Percentiles rank a stretch among this genome's conserved stretches.
phyloP scores from a whole-genome alignment of 1,140 invertebrate genomes.

The Probaryconus sp. region DNA sequence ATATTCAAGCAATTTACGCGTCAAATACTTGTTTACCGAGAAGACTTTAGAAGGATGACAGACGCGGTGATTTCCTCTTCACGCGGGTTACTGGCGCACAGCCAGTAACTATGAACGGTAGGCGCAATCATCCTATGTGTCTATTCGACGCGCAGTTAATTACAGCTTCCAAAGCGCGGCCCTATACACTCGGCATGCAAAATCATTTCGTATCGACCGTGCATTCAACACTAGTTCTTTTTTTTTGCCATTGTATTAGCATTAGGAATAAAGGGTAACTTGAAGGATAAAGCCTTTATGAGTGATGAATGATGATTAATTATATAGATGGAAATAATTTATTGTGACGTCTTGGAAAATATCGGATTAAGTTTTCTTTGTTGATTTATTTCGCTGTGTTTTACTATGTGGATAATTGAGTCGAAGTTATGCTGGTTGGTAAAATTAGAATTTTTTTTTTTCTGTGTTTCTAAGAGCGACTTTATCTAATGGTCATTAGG shows the following conservation, averaged over 20 bases:
- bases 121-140: slow-evolving; percentile 28
- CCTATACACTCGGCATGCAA: not conserved
- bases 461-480: too few species aligned
- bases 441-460: too few species aligned
- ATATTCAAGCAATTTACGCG: slow-evolving; percentile 25
- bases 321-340: too few species aligned
- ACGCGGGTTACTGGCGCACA: slow-evolving; percentile 13
- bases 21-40: slow-evolving; percentile 24
- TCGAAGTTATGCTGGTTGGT: not conserved
- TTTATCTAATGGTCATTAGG: too few species aligned
- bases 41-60: slow-evolving; percentile 20
- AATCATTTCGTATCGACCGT: slow-evolving; percentile 32
- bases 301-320: too few species aligned
- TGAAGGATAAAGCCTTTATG: too few species aligned
- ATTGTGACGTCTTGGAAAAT: too few species aligned
- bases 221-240: slow-evolving; percentile 8
- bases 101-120: slow-evolving; percentile 18
- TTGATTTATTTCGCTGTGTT: too few species aligned
- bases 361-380: too few species aligned
- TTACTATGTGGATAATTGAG: slow-evolving; percentile 1
- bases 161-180: slow-evolving; percentile 34
- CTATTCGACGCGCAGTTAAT: slow-evolving; percentile 37
- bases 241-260: too few species aligned
- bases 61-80: slow-evolving; percentile 24
- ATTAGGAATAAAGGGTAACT: too few species aligned